A percentile compares a stretch with the other conserved stretches of the same genome.
phyloP scores from a whole-genome alignment of 2,113 vertebrate genomes.

The Acrocephalus arundinaceus region DNA sequence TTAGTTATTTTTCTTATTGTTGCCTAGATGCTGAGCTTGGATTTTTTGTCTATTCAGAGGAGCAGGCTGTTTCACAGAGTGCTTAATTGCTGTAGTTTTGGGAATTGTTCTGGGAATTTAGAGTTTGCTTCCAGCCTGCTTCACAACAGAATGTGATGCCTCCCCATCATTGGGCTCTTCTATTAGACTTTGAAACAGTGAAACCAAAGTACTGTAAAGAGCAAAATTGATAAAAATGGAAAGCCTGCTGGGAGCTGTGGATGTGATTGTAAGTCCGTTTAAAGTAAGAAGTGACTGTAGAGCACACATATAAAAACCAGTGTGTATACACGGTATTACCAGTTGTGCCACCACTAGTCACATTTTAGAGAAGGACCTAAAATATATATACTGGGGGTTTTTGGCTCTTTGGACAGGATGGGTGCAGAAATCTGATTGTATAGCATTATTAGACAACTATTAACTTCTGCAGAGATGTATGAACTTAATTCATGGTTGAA shows the following conservation, averaged over 20 bases:
- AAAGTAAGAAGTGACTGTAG: neutral
- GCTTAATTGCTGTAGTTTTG: conserved; percentile 31
- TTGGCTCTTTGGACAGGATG: neutral
- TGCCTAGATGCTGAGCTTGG: conserved; percentile 26
- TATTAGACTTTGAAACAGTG: neutral
- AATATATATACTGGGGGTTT: accelerated
- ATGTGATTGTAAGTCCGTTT: neutral
- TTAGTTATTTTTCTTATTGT: neutral
- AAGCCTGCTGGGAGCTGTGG: neutral
- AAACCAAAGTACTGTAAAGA: conserved; percentile 8
- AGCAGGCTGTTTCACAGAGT: neutral
- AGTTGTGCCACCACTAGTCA: neutral
- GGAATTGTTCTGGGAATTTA: neutral
- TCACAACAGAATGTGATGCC: neutral
- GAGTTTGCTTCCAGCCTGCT: neutral
- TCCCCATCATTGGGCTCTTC: neutral
- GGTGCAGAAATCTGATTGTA: neutral
- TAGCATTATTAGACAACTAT: neutral
- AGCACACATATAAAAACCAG: neutral
- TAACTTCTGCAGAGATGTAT: neutral
- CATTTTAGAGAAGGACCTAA: neutral
- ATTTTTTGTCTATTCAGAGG: conserved; percentile 7
- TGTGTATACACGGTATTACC: neutral
- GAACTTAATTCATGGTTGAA: neutral
- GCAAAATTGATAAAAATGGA: neutral